These are phyloP conservation scores for Tenodera sinensis DNA, from an alignment of 2,888 invertebrate species.

Conservation along the genomic window DNA sequence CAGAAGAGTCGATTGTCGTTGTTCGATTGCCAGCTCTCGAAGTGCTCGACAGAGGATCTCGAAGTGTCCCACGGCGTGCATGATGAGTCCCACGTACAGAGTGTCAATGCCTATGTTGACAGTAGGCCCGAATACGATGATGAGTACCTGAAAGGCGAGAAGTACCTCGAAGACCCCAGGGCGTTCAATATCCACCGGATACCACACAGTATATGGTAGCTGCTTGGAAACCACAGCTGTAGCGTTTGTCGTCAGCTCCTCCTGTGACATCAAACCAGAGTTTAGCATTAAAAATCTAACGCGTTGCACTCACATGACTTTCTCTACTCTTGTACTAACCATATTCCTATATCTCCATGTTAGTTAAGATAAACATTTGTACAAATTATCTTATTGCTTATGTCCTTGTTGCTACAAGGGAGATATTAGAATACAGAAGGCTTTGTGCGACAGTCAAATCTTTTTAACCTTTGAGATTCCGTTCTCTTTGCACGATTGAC, in stretches of 20 bases:
- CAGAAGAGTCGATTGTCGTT: neutral
- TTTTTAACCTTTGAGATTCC: too few relatives aligned
- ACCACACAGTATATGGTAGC: neutral
- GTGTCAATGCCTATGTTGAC: slow-evolving; percentile 19
- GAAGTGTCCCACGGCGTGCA: slow-evolving; percentile 2
- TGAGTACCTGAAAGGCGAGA: neutral
- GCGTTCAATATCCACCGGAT: neutral
- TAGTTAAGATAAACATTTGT: too few relatives aligned
- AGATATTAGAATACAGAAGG: too few relatives aligned
- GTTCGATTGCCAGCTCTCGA: neutral
- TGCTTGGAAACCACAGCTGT: neutral
- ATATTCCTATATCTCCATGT: too few relatives aligned
- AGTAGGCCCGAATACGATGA: slow-evolving; percentile 4
- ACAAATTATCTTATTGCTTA: too few relatives aligned
- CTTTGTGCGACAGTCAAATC: too few relatives aligned
- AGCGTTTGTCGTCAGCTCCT: neutral
- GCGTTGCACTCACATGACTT: too few relatives aligned
- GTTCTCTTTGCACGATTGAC: too few relatives aligned
- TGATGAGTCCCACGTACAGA: neutral
- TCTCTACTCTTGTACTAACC: too few relatives aligned
- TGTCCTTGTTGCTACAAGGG: too few relatives aligned
- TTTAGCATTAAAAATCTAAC: too few relatives aligned
- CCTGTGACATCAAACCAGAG: neutral
- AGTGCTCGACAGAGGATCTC: neutral
- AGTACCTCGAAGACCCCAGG: neutral